Evolutionary conservation across 2,888 invertebrate genomes (phyloP), one percentile per base, ranked within the genome.

Genomic region (Eubasilissa splendida): DNA sequence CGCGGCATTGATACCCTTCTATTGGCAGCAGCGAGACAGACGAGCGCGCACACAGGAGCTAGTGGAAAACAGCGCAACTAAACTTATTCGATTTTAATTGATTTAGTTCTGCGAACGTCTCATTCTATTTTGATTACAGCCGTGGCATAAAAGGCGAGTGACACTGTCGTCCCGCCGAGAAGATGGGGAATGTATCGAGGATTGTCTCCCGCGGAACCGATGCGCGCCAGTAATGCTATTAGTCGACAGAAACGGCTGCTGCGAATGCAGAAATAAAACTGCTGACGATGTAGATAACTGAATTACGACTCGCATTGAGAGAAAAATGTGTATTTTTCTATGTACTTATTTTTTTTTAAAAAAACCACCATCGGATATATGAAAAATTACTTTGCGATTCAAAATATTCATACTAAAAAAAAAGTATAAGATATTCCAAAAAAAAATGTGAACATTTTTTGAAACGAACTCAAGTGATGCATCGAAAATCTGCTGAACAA

Each of bases 41-140:
- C 42, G 58, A 58, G 58, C 58, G 4, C 4, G 58, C 58, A 58
- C n/a, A 58, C 58, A n/a, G 9, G 58, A 58, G 9, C 58, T 3
- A n/a, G 58, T 11, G 58, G 58, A 58, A 58, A 63, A 31, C 63
- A 3, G 68, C 68, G n/a, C 42, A 65, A 54, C 52, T 52, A 53
- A 59, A 71, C 71, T 71, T 60, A 71, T 78, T 60, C 71, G 58
- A 71, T 78, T 59, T 78, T 78, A 78, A 78, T 78, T 78, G 78
- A 78, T 78, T 78, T 78, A 78, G 58, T 58, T 11, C 58, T 42
- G n/a, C n/a, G n/a, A 58, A 58, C 58, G 12, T n/a, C 58, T 58
- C 58, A n/a, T 58, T 58, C 58, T 58, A 11, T 58, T 58, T 58
- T 58, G 58, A 58, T 58, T 58, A 58, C 58, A n/a, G 58, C 58